phyloP scores from a whole-genome alignment of 1,140 invertebrate genomes.

The Drosophila kanapiae region DNA sequence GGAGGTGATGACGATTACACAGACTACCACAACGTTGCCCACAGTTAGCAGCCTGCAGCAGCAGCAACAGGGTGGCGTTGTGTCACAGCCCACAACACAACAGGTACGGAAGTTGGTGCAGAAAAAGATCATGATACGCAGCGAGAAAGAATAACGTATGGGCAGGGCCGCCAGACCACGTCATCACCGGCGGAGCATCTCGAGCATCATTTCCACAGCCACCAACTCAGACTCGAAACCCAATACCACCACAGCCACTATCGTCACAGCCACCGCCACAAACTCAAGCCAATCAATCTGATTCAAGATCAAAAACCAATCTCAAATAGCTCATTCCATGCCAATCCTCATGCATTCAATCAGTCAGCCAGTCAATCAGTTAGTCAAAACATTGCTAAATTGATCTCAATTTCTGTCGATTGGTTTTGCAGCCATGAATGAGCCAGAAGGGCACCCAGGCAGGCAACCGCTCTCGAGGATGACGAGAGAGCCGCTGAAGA shows the following conservation, averaged over 20 bases:
- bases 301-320: slow-evolving; percentile 32
- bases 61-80: slow-evolving; percentile 47
- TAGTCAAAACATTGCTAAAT: slow-evolving; percentile 59
- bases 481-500: slow-evolving; percentile 24
- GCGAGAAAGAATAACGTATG: slow-evolving; percentile 78
- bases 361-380: slow-evolving; percentile 55
- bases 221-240: slow-evolving; percentile 34
- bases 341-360: slow-evolving; percentile 53
- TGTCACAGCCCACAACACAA: slow-evolving; percentile 71
- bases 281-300: slow-evolving; percentile 43
- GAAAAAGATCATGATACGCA: slow-evolving; percentile 85
- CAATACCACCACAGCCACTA: slow-evolving; percentile 27
- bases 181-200: slow-evolving; percentile 59
- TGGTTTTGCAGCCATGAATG: slow-evolving; percentile 79
- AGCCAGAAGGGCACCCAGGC: slow-evolving; percentile 4
- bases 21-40: slow-evolving; percentile 63
- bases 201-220: slow-evolving; percentile 38
- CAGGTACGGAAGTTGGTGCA: slow-evolving; percentile 85
- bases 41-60: slow-evolving; percentile 67
- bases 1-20: slow-evolving; percentile 80
- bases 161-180: slow-evolving; percentile 50
- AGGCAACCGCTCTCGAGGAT: slow-evolving; percentile 23
- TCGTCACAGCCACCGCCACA: slow-evolving; percentile 46
- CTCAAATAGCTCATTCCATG: slow-evolving; percentile 41
- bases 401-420: slow-evolving; percentile 77